Percentiles rank a stretch among this genome's conserved stretches.
These are phyloP conservation scores for Leptinotarsa undecemlineata DNA, from an alignment of 1,140 invertebrate species.

Conservation along the genomic window DNA sequence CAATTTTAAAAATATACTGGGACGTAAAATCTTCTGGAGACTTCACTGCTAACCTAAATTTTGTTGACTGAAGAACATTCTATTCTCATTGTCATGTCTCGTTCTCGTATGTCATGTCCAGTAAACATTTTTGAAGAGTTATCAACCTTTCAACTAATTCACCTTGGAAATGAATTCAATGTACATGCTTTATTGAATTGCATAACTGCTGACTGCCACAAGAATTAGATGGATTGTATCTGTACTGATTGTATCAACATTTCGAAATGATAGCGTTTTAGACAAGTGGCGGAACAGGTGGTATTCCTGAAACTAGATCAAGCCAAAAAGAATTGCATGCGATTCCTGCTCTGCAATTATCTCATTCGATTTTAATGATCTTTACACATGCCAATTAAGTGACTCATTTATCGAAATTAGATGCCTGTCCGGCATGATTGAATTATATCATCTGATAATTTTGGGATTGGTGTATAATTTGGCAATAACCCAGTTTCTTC, in stretches of 20 bases:
- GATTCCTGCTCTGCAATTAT: not conserved
- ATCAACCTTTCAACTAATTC: no score
- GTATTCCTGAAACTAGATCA: constrained; percentile 4
- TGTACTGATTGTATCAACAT: not conserved
- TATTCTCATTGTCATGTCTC: no score
- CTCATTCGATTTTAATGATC: not conserved
- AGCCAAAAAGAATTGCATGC: not conserved
- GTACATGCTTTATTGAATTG: no score
- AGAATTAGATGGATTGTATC: not conserved
- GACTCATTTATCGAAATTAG: not conserved
- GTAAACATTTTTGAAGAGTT: no score
- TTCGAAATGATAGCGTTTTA: not conserved
- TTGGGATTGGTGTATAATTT: constrained; percentile 5
- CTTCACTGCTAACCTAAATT: no score
- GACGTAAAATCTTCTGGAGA: no score
- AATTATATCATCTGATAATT: constrained; percentile 8
- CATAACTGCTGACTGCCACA: no score
- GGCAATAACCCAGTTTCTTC: constrained; percentile 3
- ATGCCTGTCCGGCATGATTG: constrained; percentile 1
- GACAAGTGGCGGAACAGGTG: not conserved
- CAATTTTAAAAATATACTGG: no score
- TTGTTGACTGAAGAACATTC: no score
- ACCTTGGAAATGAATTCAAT: no score
- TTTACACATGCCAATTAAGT: not conserved
- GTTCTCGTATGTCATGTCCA: no score